These are phyloP conservation scores for Centroberyx gerrardi DNA, from an alignment of 2,797 vertebrate genomes.

Conservation along the genomic window DNA sequence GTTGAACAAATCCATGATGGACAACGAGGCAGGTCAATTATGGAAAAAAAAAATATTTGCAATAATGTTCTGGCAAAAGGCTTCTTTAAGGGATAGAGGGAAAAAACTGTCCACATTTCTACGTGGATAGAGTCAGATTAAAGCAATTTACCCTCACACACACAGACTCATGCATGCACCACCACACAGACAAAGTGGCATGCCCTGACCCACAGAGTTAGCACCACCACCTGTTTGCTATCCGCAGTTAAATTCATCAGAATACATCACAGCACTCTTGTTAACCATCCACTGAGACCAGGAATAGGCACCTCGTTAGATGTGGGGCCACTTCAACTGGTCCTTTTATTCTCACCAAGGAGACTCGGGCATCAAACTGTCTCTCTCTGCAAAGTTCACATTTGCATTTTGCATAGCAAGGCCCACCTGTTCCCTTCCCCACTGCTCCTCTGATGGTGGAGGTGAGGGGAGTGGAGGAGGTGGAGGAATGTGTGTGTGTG, in stretches of 20 bases:
- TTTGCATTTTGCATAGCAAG: slow-evolving; percentile 79
- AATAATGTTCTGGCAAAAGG: too few species aligned
- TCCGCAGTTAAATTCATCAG: slow-evolving; percentile 57
- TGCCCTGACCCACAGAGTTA: slow-evolving; percentile 44
- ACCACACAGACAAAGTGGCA: slow-evolving; percentile 13
- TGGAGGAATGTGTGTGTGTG: slow-evolving; percentile 14
- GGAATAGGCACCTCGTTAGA: slow-evolving; percentile 74
- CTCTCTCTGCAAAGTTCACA: slow-evolving; percentile 82
- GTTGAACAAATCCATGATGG: too few species aligned
- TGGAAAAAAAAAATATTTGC: too few species aligned
- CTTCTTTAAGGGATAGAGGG: too few species aligned
- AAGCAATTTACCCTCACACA: neutral
- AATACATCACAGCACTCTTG: slow-evolving; percentile 61
- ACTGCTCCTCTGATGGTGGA: slow-evolving; percentile 26
- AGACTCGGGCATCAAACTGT: slow-evolving; percentile 61
- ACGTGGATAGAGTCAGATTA: neutral
- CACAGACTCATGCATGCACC: neutral
- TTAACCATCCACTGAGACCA: slow-evolving; percentile 72
- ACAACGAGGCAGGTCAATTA: too few species aligned
- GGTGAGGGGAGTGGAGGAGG: slow-evolving; percentile 6
- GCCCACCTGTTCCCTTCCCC: slow-evolving; percentile 37
- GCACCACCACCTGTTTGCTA: slow-evolving; percentile 60
- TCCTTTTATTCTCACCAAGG: slow-evolving; percentile 68
- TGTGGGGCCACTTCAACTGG: slow-evolving; percentile 45
- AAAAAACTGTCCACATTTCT: slow-evolving; percentile 8